A percentile compares a stretch with the other conserved stretches of the same genome.
Evolutionary conservation across 30 jellyfish, hydroid and myxozoan genomes (phyloP).

Genomic region (Turritopsis dohrnii): DNA sequence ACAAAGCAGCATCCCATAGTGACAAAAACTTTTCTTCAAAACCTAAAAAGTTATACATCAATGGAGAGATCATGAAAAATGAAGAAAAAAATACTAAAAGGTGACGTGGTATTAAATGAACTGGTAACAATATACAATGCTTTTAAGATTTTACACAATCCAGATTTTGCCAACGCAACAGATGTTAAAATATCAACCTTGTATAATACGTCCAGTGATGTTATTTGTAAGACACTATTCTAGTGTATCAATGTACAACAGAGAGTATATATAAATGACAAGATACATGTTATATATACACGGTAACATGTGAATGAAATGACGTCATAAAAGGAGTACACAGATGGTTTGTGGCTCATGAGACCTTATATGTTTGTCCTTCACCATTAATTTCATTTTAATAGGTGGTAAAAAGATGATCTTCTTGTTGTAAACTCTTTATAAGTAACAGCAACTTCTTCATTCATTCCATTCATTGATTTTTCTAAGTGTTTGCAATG

Average conservation of each 20-base stretch:
- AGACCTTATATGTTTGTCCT: background rate
- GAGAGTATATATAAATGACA: background rate
- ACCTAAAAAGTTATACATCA: background rate
- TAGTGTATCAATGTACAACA: background rate
- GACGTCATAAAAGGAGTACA: background rate
- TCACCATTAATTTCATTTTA: background rate
- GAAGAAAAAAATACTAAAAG: background rate
- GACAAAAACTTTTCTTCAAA: background rate
- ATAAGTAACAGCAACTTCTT: background rate
- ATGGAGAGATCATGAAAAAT: constrained; percentile 1
- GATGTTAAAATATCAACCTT: background rate
- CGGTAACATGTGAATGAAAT: background rate
- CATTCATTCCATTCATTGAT: background rate
- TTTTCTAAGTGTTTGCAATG: background rate
- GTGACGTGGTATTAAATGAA: background rate
- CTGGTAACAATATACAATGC: background rate
- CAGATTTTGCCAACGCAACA: background rate
- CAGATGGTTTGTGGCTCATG: background rate
- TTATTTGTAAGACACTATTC: background rate
- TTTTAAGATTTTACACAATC: background rate
- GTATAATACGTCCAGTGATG: background rate
- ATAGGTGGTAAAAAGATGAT: background rate
- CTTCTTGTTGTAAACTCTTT: background rate
- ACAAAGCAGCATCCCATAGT: constrained; percentile 1
- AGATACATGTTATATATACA: background rate